These are phyloP conservation scores for Melieria picta DNA, from an alignment of 2,888 invertebrate species.

Conservation along the genomic window DNA sequence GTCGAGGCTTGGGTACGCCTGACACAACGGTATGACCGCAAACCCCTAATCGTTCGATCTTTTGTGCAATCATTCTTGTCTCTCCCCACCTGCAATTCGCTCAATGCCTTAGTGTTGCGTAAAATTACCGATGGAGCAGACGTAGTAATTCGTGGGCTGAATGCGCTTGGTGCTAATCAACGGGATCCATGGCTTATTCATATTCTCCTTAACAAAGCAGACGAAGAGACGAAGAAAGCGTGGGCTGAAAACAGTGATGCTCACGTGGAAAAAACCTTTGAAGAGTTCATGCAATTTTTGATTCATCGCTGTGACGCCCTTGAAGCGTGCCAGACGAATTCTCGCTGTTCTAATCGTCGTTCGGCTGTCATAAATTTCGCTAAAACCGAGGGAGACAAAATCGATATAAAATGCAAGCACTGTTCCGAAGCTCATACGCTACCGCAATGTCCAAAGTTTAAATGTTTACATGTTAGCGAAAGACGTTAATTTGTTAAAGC, in stretches of 20 bases:
- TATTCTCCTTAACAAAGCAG: conserved; percentile 24
- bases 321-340: conserved; percentile 22
- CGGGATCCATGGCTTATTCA: conserved; percentile 36
- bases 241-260: neutral
- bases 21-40: conserved; percentile 14
- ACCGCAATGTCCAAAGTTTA: neutral
- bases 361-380: conserved; percentile 19
- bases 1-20: conserved; percentile 15
- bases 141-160: conserved; percentile 30
- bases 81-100: conserved; percentile 15
- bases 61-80: conserved; percentile 20
- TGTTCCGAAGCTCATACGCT: neutral
- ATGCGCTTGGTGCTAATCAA: conserved; percentile 15
- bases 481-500: neutral
- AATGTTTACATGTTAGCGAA: neutral
- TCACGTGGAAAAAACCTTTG: conserved; percentile 19
- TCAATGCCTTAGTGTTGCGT: conserved; percentile 21
- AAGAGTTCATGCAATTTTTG: conserved; percentile 30
- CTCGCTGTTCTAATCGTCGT: conserved; percentile 6
- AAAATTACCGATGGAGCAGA: conserved; percentile 35
- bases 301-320: conserved; percentile 33
- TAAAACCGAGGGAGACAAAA: conserved; percentile 3
- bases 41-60: conserved; percentile 27
- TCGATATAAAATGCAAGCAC: neutral
- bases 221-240: conserved; percentile 15